Conservation (phyloP, 2,113 vertebrate species). For the Riparia riparia region DNA sequence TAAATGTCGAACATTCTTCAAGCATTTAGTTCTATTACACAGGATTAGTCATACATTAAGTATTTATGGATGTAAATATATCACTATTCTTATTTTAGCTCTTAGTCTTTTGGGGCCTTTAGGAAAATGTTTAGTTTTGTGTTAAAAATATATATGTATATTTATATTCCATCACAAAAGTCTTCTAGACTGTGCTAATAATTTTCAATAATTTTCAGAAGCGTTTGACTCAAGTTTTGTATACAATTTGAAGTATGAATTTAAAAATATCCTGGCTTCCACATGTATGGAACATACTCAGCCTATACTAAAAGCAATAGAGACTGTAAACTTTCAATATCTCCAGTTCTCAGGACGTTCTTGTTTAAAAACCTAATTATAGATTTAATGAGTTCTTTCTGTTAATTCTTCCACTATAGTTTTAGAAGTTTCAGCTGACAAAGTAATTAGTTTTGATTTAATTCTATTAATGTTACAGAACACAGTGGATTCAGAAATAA, state of each 20-base stretch:
- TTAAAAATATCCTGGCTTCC: background rate
- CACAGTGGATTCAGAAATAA: background rate
- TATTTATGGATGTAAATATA: slow-evolving; percentile 53
- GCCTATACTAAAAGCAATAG: background rate
- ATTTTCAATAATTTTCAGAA: background rate
- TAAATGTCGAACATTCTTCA: slow-evolving; percentile 39
- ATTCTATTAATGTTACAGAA: slow-evolving; percentile 15
- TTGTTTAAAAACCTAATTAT: background rate
- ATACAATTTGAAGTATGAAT: background rate
- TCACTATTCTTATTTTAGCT: slow-evolving; percentile 22
- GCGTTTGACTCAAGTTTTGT: background rate
- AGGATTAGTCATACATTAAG: slow-evolving; percentile 48
- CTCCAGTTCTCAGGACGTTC: background rate
- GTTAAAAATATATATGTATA: background rate
- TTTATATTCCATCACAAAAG: background rate
- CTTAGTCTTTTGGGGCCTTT: background rate
- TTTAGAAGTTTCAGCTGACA: background rate
- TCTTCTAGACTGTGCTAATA: background rate
- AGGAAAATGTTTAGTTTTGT: background rate
- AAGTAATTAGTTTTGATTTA: slow-evolving; percentile 5
- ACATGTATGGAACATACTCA: background rate
- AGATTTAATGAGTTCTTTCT: background rate
- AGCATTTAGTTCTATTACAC: slow-evolving; percentile 25
- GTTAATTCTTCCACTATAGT: background rate
- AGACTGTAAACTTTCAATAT: background rate